Percentiles rank a stretch among this genome's conserved stretches.
Evolutionary conservation across 1,140 invertebrate species (phyloP).

Genomic region (Cotesia vestalis): DNA sequence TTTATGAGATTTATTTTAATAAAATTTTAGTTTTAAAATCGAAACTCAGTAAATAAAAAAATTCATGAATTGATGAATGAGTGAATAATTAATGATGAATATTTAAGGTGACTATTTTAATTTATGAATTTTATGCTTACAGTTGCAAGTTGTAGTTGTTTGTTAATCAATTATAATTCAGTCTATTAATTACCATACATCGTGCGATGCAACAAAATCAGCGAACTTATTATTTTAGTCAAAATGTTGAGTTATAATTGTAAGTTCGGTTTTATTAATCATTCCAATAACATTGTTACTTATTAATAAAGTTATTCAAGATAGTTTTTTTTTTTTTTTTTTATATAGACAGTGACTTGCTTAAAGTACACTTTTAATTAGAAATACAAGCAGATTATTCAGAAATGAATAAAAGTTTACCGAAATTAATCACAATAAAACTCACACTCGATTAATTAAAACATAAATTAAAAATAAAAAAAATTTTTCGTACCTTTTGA

Average conservation of each 20-base stretch:
- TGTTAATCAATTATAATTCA: conserved; percentile 12
- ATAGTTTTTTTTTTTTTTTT: neutral
- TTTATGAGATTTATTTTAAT: conserved; percentile 29
- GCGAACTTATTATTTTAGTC: conserved; percentile 30
- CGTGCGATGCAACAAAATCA: conserved; percentile 49
- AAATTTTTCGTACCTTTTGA: conserved; percentile 45
- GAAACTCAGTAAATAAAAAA: conserved; percentile 14
- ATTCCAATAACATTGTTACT: conserved; percentile 3
- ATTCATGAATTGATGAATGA: neutral
- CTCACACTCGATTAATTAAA: neutral
- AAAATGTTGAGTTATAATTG: conserved; percentile 7
- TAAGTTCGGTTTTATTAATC: neutral
- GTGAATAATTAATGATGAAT: too few relatives aligned
- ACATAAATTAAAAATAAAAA: neutral
- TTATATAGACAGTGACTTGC: neutral
- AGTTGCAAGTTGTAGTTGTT: conserved; percentile 5
- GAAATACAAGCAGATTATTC: too few relatives aligned
- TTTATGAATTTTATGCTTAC: neutral
- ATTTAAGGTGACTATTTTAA: neutral
- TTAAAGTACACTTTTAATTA: neutral
- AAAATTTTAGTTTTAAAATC: conserved; percentile 17
- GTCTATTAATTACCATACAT: conserved; percentile 54
- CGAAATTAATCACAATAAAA: too few relatives aligned
- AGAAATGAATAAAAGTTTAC: too few relatives aligned
- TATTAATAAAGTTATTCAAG: neutral